Conservation (phyloP, 2,797 vertebrate species). For the Taeniopygia guttata region DNA sequence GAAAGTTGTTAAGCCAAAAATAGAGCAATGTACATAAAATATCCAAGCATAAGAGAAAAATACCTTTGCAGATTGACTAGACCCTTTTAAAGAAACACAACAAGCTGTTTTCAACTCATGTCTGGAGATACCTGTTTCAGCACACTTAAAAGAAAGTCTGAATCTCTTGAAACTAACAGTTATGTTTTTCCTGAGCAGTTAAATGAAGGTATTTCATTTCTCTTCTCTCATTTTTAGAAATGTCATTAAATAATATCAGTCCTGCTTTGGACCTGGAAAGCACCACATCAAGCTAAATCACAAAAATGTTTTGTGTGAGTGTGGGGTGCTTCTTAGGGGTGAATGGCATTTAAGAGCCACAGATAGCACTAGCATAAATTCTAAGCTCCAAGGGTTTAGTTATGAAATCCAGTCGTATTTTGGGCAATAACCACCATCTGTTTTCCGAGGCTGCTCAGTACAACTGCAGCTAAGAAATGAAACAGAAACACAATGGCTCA, state of each 20-base stretch:
- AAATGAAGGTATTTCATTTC: slow-evolving; percentile 36
- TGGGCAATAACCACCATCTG: neutral
- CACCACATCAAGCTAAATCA: neutral
- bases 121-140: neutral
- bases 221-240: neutral
- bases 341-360: slow-evolving; percentile 3
- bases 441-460: neutral
- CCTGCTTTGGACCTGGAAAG: neutral
- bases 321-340: slow-evolving; percentile 20
- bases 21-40: neutral
- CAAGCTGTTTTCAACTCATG: slow-evolving; percentile 24
- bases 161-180: neutral
- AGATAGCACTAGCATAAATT: neutral
- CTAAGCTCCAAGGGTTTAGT: neutral
- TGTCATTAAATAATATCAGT: neutral
- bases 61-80: neutral
- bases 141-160: neutral
- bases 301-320: neutral
- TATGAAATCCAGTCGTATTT: neutral
- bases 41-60: slow-evolving; percentile 17
- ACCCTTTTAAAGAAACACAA: slow-evolving; percentile 15
- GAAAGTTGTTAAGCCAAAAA: neutral
- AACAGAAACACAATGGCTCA: neutral
- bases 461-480: slow-evolving; percentile 21
- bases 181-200: slow-evolving; percentile 7